A percentile compares a stretch with the other conserved stretches of the same genome.
Evolutionary conservation across 2,797 vertebrate species (phyloP).

Genomic region (Geotrypetes seraphini): DNA sequence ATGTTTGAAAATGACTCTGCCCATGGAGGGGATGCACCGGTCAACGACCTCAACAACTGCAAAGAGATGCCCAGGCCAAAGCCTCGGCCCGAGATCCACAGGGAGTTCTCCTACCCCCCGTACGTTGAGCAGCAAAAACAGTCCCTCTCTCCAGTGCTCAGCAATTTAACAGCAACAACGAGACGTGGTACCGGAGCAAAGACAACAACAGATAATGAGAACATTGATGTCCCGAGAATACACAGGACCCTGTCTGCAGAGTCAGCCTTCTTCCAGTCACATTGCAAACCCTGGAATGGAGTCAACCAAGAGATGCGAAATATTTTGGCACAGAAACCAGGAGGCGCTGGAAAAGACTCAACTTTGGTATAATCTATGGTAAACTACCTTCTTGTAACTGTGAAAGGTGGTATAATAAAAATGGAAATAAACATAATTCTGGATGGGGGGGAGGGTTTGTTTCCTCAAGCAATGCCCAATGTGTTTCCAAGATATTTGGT

Average conservation of each 20-base stretch:
- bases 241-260: conserved; percentile 63
- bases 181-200: conserved; percentile 27
- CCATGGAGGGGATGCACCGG: conserved; percentile 10
- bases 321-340: conserved; percentile 52
- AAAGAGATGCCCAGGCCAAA: conserved; percentile 34
- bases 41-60: conserved; percentile 39
- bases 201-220: conserved; percentile 27
- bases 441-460: too few relatives aligned
- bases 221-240: conserved; percentile 36
- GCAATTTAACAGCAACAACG: conserved; percentile 34
- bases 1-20: conserved; percentile 61
- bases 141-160: conserved; percentile 17
- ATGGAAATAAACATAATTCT: too few relatives aligned
- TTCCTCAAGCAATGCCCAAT: too few relatives aligned
- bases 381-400: too few relatives aligned
- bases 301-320: conserved; percentile 74
- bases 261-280: conserved; percentile 51
- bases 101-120: conserved; percentile 49
- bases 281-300: conserved; percentile 66
- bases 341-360: conserved; percentile 66
- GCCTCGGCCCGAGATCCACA: conserved; percentile 53
- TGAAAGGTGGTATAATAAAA: neutral
- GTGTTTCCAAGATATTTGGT: too few relatives aligned
- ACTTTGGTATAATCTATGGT: conserved; percentile 73
- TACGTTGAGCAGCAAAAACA: conserved; percentile 39